These are phyloP conservation scores for Eupithecia exiguata DNA, from an alignment of 2,888 invertebrate species.

Conservation along the genomic window DNA sequence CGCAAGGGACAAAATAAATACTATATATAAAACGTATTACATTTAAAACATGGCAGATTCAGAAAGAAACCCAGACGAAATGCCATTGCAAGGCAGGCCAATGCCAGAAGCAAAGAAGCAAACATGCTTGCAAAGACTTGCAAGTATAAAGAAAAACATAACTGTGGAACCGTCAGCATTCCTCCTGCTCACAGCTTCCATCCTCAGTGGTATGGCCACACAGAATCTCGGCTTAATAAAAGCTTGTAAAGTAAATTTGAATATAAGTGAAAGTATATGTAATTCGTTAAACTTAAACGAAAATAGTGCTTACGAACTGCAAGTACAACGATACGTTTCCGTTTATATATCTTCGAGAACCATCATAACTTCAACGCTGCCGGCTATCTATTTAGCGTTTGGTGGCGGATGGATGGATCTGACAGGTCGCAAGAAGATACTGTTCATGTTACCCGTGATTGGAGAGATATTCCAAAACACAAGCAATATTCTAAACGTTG, in stretches of 20 bases:
- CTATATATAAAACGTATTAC: slow-evolving; percentile 4
- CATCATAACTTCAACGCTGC: slow-evolving; percentile 88
- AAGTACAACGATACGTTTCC: slow-evolving; percentile 86
- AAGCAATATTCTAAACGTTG: slow-evolving; percentile 87
- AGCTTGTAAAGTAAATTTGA: slow-evolving; percentile 89
- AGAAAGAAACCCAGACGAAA: slow-evolving; percentile 29
- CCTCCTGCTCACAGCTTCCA: slow-evolving; percentile 47
- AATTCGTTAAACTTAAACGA: slow-evolving; percentile 84
- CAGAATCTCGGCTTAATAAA: slow-evolving; percentile 91
- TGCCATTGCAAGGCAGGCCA: slow-evolving; percentile 26
- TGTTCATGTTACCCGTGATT: slow-evolving; percentile 88
- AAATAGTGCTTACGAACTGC: slow-evolving; percentile 69
- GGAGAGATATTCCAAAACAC: slow-evolving; percentile 88
- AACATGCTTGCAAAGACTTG: slow-evolving; percentile 34
- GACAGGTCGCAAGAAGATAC: slow-evolving; percentile 85
- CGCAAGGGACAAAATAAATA: not conserved
- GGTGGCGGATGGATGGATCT: slow-evolving; percentile 88
- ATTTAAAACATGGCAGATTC: slow-evolving; percentile 19
- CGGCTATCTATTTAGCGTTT: slow-evolving; percentile 88
- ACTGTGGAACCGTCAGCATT: slow-evolving; percentile 54
- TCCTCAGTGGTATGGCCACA: slow-evolving; percentile 85
- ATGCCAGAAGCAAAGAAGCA: slow-evolving; percentile 19
- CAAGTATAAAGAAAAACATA: slow-evolving; percentile 39
- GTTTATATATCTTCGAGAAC: slow-evolving; percentile 90
- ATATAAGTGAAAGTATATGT: slow-evolving; percentile 86